Percentiles rank a stretch among this genome's conserved stretches.
Conservation (phyloP, 2,888 invertebrate genomes). For the Malthinus flaveolus region DNA sequence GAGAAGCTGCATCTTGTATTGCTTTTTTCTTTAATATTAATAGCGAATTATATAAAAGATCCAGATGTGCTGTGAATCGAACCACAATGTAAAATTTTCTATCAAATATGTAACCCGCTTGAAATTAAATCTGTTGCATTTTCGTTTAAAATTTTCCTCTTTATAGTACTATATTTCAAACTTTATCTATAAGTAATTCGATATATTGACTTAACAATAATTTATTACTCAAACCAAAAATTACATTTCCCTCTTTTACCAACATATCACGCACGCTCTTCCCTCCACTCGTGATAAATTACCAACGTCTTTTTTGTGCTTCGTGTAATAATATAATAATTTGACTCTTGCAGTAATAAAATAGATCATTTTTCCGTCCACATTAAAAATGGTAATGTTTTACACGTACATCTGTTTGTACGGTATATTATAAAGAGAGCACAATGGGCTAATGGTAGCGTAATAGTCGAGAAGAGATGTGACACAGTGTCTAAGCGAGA, state of each 20-base stretch:
- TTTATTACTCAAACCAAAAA: too few species aligned
- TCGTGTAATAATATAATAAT: too few species aligned
- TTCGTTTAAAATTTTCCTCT: neutral
- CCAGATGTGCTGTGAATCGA: constrained; percentile 35
- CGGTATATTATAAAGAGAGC: constrained; percentile 31
- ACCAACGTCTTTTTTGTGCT: too few species aligned
- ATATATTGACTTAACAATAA: too few species aligned
- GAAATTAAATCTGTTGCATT: constrained; percentile 33
- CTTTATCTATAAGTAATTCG: too few species aligned
- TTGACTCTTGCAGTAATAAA: too few species aligned
- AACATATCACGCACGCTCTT: too few species aligned
- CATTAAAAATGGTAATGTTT: constrained; percentile 19
- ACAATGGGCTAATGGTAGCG: constrained; percentile 38
- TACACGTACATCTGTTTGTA: constrained; percentile 30
- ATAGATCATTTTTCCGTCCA: too few species aligned
- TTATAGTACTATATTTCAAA: too few species aligned
- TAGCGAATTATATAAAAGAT: constrained; percentile 34
- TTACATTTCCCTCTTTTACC: too few species aligned
- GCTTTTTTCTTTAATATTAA: constrained; percentile 36
- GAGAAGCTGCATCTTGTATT: constrained; percentile 33
- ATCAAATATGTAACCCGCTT: constrained; percentile 36
- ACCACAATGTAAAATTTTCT: constrained; percentile 33
- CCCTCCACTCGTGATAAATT: too few species aligned
- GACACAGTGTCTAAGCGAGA: constrained; percentile 36
- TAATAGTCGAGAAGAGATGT: constrained; percentile 41